Evolutionary conservation across 2,113 vertebrate genomes (phyloP), one percentile per base, ranked within the genome.

Genomic region (Neoarius graeffei): DNA sequence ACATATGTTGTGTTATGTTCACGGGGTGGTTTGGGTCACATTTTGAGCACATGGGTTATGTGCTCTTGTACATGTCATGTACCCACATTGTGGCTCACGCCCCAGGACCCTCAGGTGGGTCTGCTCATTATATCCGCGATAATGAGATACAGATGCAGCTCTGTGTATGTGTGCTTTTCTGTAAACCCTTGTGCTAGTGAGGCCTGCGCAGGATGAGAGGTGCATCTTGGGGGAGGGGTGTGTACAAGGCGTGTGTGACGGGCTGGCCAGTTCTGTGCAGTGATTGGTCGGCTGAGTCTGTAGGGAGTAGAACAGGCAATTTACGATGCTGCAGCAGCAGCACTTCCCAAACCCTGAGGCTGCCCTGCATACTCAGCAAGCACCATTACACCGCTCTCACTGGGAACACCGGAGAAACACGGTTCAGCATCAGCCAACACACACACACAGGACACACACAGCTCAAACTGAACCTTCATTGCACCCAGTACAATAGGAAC

Each of bases 111-210:
- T 95, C 92, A 93, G 94, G 94, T 95, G 94, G 92, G 92, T 87
- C 67, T 48, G 91, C 93, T 94, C 93, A 94, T 95, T 95, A 94
- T 92, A 91, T 91, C 83, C 83, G 85, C 92, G 92, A 93, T 95
- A 95, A 95, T 95, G 93, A 93, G 92, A 88, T 94, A 93, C 94
- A 95, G 93, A 95, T 94, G 94, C 91, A 92, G 92, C 91, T 86
- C 89, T 91, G 93, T 91, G 88, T 89, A 82, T 90, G 30, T 62
- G 52, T 88, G 79, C 80, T 85, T 50, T 79, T 77, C 15, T 80
- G 82, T 85, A 84, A 88, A 80, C 23, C 30, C 35, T 80, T 85
- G 69, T 52, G 81, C 54, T n/a, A 77, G 60, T 77, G 87, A 80
- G 80, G 64, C 48, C 64, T 69, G 56, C 50, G 71, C 60, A 82